Evolutionary conservation across 2,888 invertebrate genomes (phyloP), one percentile per base, ranked within the genome.

Genomic region (Cerceris ruficornis): DNA sequence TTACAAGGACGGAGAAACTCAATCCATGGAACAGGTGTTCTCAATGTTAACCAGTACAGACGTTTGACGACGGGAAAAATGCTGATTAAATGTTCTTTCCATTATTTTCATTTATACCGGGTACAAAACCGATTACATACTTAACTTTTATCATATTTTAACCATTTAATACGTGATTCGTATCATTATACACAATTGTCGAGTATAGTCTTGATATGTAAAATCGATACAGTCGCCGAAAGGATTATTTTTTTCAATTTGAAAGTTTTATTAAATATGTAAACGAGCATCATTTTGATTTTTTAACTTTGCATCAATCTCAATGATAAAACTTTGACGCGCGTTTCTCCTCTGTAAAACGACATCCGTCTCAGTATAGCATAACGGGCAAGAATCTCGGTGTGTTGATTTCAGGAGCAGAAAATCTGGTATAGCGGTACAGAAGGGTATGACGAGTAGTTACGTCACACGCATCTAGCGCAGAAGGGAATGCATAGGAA

Each of bases 401-500:
- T 54, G 42, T 42, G 54, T 39, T 54, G 41, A 41, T 61, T 55
- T 55, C 50, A n/a, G 49, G 14, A 17, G 55, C 50, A 50, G 57
- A 67, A 69, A 77, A 49, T 42, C 68, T 79, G 61, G 61, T 72
- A 69, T 76, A 81, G 81, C 80, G 81, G 78, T 80, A 83, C 77
- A 80, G 76, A 83, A 82, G 77, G 70, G 75, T 77, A 70, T 76
- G 69, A 61, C 62, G 64, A 60, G 52, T 68, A 74, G 81, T 85
- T 86, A 84, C 82, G 79, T 86, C 82, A 86, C 75, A 17, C 15
- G 50, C 28, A 43, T 65, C 49, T 39, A 68, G 69, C 54, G 41
- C 72, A 69, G 55, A 55, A 42, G 49, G 28, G 59, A 50, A 61
- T 42, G 54, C 46, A 61, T 28, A 67, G 52, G 52, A 52, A 60